phyloP scores from a whole-genome alignment of 2,888 invertebrate species.

The Plagiodera versicolora region DNA sequence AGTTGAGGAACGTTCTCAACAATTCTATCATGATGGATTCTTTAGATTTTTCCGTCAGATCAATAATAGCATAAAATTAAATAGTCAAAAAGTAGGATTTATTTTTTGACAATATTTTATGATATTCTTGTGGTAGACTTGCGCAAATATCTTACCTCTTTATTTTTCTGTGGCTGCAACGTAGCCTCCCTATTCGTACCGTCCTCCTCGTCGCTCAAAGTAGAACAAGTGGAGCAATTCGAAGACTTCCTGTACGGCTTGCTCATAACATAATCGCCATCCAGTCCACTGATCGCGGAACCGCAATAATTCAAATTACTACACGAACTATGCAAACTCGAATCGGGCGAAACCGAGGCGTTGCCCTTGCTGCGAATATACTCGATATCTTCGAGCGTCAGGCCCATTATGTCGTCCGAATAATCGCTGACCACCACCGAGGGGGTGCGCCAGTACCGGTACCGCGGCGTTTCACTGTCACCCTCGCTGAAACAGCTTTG shows the following conservation, averaged over 20 bases:
- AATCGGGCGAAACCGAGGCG: constrained; percentile 57
- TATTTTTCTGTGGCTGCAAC: constrained; percentile 41
- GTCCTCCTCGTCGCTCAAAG: constrained; percentile 73
- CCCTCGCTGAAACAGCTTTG: constrained; percentile 55
- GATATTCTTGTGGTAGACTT: too few species aligned
- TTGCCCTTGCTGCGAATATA: constrained; percentile 58
- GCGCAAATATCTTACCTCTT: constrained; percentile 31
- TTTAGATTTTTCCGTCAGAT: too few species aligned
- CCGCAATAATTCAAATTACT: constrained; percentile 63
- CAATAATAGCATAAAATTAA: too few species aligned
- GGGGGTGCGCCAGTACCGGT: constrained; percentile 74
- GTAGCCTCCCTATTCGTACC: constrained; percentile 32
- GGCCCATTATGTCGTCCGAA: constrained; percentile 69
- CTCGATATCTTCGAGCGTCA: constrained; percentile 64
- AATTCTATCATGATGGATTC: too few species aligned
- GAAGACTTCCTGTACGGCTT: constrained; percentile 69
- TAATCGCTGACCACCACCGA: constrained; percentile 88
- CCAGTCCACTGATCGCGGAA: constrained; percentile 60
- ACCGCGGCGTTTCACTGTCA: constrained; percentile 52
- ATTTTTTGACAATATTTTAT: too few species aligned
- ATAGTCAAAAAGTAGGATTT: too few species aligned
- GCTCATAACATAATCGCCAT: constrained; percentile 57
- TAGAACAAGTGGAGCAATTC: constrained; percentile 75
- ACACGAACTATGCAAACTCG: constrained; percentile 62
- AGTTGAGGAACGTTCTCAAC: too few species aligned